A percentile compares a stretch with the other conserved stretches of the same genome.
Conservation (phyloP, 2,888 invertebrate species). For the Acanthosepion lycidas region DNA sequence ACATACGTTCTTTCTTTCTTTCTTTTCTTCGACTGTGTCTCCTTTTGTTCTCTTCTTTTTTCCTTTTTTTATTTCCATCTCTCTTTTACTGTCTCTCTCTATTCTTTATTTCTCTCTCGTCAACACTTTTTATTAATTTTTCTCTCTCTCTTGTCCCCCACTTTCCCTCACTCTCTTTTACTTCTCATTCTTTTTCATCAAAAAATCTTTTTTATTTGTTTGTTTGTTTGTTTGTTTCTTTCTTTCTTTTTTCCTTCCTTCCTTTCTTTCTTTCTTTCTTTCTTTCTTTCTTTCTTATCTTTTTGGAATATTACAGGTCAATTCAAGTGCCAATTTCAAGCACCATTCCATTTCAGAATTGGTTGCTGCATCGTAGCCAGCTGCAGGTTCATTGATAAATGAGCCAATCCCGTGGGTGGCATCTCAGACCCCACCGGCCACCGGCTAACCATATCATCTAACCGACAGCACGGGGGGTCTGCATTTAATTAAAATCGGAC, state of each 20-base stretch:
- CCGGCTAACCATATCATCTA: not conserved
- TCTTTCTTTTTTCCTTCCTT: not conserved
- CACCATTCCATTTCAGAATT: not conserved
- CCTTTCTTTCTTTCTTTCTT: not conserved
- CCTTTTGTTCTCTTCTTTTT: too few relatives aligned
- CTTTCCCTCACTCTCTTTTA: not conserved
- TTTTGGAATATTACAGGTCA: not conserved
- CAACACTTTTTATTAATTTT: too few relatives aligned
- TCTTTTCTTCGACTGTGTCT: too few relatives aligned
- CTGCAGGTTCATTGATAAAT: conserved; percentile 33
- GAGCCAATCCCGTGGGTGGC: not conserved
- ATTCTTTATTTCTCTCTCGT: too few relatives aligned
- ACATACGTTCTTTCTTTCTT: too few relatives aligned
- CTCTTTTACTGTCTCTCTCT: too few relatives aligned
- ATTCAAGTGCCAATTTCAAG: not conserved
- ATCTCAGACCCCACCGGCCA: not conserved
- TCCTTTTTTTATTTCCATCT: too few relatives aligned
- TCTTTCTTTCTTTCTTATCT: not conserved
- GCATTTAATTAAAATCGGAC: conserved; percentile 33
- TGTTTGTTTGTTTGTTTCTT: too few relatives aligned
- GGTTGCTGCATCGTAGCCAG: conserved; percentile 12
- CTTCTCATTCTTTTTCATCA: not conserved
- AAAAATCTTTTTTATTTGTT: not conserved
- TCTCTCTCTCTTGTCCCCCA: not conserved
- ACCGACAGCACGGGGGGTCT: not conserved